phyloP scores from a whole-genome alignment of 2,888 invertebrate species.

The Elysia crispata region DNA sequence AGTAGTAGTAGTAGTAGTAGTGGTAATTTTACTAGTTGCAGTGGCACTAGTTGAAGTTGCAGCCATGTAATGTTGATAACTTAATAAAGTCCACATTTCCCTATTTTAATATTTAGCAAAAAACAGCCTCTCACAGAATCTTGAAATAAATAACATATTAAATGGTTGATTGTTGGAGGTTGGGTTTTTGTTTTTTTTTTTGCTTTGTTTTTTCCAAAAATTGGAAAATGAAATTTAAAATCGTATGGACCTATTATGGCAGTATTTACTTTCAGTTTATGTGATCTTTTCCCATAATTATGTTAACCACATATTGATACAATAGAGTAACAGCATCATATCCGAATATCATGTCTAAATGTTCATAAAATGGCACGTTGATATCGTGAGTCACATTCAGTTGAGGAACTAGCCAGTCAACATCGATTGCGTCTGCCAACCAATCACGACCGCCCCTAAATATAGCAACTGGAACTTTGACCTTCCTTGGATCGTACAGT shows the following conservation, averaged over 20 bases:
- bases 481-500: slow-evolving; percentile 67
- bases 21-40: background rate
- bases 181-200: no score
- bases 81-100: no score
- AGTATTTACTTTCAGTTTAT: no score
- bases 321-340: slow-evolving; percentile 74
- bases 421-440: slow-evolving; percentile 81
- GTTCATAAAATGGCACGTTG: slow-evolving; percentile 72
- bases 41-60: background rate
- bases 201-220: no score
- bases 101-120: no score
- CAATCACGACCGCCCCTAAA: slow-evolving; percentile 86
- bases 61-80: no score
- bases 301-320: slow-evolving; percentile 68
- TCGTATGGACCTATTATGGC: no score
- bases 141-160: no score
- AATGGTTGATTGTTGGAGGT: no score
- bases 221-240: no score
- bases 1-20: slow-evolving; percentile 10
- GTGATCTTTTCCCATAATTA: slow-evolving; percentile 7
- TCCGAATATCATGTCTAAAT: slow-evolving; percentile 79
- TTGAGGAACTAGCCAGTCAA: slow-evolving; percentile 53
- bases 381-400: slow-evolving; percentile 31
- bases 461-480: slow-evolving; percentile 80
- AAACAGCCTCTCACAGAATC: no score